A percentile compares a stretch with the other conserved stretches of the same genome.
phyloP scores from a whole-genome alignment of 2,888 invertebrate species.

The Dinocampus coccinellae region DNA sequence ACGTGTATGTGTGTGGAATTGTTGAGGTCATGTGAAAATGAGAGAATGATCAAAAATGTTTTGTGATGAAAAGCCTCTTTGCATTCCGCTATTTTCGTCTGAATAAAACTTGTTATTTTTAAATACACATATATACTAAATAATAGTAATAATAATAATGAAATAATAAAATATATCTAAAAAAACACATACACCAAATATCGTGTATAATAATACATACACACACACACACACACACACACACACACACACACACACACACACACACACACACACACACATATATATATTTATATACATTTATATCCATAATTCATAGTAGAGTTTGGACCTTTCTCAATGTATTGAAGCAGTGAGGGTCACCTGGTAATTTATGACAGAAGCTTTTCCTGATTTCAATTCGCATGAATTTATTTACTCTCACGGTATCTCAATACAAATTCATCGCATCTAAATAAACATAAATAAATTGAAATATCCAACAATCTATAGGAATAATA shows the following conservation, averaged over 20 bases:
- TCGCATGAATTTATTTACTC: constrained; percentile 24
- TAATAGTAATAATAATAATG: neutral
- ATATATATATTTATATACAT: neutral
- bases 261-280: neutral
- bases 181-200: neutral
- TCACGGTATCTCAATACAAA: constrained; percentile 35
- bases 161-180: neutral
- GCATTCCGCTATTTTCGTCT: neutral
- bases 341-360: constrained; percentile 10
- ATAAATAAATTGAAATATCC: constrained; percentile 7
- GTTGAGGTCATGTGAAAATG: neutral
- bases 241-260: neutral
- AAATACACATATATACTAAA: neutral
- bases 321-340: neutral
- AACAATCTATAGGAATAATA: neutral
- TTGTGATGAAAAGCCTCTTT: constrained; percentile 29
- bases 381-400: constrained; percentile 38
- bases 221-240: constrained; percentile 12
- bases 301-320: neutral
- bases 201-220: neutral
- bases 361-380: constrained; percentile 33
- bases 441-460: constrained; percentile 6
- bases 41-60: neutral
- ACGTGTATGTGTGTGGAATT: neutral
- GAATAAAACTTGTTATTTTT: constrained; percentile 2